Percentiles rank a stretch among this genome's conserved stretches.
Conservation (phyloP, 2,888 invertebrate species). For the Pachydiplax longipennis region DNA sequence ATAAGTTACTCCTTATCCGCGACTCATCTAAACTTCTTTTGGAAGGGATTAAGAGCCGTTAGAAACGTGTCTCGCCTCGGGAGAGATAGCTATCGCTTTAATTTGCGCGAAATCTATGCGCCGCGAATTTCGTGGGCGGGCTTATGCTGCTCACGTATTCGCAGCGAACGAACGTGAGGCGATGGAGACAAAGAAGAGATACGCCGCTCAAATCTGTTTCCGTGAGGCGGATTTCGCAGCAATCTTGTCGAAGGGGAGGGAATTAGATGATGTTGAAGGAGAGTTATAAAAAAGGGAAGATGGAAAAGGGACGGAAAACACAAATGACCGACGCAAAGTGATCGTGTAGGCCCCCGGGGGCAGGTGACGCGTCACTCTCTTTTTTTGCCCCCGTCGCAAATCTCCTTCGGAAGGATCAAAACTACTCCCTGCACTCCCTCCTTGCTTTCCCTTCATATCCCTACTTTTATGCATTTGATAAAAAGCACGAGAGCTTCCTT, state of each 20-base stretch:
- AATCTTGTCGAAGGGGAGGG: neutral
- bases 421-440: neutral
- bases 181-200: neutral
- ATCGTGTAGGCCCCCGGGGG: neutral
- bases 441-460: neutral
- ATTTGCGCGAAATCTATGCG: neutral
- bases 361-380: conserved; percentile 32
- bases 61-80: neutral
- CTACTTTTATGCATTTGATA: neutral
- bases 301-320: neutral
- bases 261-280: neutral
- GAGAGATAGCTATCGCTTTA: neutral
- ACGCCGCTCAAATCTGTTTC: neutral
- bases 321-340: neutral
- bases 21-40: too few relatives aligned
- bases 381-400: conserved; percentile 18
- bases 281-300: neutral
- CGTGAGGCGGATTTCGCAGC: too few relatives aligned
- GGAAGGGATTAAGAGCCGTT: neutral
- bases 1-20: too few relatives aligned
- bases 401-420: conserved; percentile 13
- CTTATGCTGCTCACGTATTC: too few relatives aligned
- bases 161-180: neutral
- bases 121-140: neutral
- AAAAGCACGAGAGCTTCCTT: too few relatives aligned